Conservation (phyloP, 2,797 vertebrate genomes). For the Amniataba percoides region DNA sequence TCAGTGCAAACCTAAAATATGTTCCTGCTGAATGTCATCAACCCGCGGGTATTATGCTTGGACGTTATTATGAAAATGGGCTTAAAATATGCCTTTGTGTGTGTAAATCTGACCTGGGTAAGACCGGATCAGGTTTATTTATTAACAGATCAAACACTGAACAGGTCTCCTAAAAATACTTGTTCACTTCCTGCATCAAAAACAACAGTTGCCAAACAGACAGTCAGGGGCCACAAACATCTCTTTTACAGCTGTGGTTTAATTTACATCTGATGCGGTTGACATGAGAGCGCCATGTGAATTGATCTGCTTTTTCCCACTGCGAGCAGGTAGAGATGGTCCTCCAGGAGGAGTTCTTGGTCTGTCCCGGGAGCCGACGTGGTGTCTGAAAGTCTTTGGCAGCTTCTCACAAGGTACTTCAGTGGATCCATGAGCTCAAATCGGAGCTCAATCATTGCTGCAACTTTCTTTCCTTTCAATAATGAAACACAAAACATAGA, state of each 20-base stretch:
- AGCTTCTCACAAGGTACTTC: constrained; percentile 7
- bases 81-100: background rate
- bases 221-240: background rate
- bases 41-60: background rate
- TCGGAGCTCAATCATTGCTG: background rate
- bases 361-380: background rate
- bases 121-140: background rate
- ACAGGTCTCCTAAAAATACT: background rate
- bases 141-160: background rate
- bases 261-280: background rate
- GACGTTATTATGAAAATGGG: background rate
- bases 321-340: constrained; percentile 16
- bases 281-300: background rate
- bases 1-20: background rate
- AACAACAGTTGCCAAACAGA: background rate
- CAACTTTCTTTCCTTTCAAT: background rate
- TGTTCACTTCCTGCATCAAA: background rate
- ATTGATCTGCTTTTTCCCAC: background rate
- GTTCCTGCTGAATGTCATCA: background rate
- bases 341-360: background rate
- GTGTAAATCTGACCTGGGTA: no score
- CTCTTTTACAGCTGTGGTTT: background rate
- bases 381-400: constrained; percentile 4
- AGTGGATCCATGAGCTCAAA: background rate
- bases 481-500: background rate